phyloP scores from a whole-genome alignment of 1,140 invertebrate genomes.

The Apis cerana region DNA sequence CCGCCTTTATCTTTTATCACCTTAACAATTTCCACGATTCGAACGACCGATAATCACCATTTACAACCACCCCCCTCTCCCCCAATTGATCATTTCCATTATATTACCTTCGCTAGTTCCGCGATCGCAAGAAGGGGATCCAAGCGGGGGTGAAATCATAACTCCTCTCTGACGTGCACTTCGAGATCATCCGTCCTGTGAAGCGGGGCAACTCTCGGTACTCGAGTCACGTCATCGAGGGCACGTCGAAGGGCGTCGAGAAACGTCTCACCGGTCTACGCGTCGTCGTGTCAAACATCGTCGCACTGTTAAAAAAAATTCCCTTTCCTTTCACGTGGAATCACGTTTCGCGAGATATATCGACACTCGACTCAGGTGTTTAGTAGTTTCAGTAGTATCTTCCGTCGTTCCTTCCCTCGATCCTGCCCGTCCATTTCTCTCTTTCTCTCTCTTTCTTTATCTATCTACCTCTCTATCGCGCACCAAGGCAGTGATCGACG shows the following conservation, averaged over 20 bases:
- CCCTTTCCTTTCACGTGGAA: neutral
- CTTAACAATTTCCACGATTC: too few relatives aligned
- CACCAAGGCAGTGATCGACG: conserved; percentile 48
- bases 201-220: too few relatives aligned
- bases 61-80: neutral
- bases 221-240: neutral
- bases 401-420: neutral
- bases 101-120: neutral
- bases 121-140: neutral
- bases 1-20: too few relatives aligned
- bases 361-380: too few relatives aligned
- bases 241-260: neutral
- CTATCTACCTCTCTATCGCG: conserved; percentile 36
- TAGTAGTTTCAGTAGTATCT: too few relatives aligned
- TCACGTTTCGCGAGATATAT: neutral
- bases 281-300: neutral
- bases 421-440: neutral
- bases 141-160: conserved; percentile 2
- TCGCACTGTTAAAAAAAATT: neutral
- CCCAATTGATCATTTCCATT: neutral
- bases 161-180: neutral
- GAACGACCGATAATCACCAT: too few relatives aligned
- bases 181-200: too few relatives aligned
- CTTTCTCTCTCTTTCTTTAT: neutral
- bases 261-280: neutral